Evolutionary conservation across 2,888 invertebrate genomes (phyloP).

Genomic region (Apamea monoglypha): DNA sequence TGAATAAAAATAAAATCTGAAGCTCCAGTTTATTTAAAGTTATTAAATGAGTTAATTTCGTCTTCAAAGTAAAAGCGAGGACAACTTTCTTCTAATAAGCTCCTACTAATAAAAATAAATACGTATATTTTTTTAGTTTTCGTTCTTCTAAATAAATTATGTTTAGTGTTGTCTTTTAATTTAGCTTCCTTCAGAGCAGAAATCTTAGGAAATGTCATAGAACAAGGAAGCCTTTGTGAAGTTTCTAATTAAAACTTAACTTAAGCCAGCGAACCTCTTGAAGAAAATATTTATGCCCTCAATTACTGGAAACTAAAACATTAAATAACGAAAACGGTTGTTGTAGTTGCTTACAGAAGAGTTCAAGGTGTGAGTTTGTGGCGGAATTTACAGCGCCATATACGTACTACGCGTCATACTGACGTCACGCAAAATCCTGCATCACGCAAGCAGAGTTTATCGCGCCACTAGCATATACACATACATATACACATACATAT

Average conservation of each 20-base stretch:
- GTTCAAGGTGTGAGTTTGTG: background rate
- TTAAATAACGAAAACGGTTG: background rate
- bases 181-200: constrained; percentile 8
- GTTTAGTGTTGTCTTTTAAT: constrained; percentile 21
- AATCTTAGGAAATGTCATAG: background rate
- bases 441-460: too few species aligned
- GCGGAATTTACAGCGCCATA: background rate
- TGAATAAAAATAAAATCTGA: background rate
- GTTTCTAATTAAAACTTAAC: background rate
- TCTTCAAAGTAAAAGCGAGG: constrained; percentile 27
- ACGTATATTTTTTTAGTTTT: constrained; percentile 7
- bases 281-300: background rate
- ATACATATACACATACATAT: too few species aligned
- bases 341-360: background rate
- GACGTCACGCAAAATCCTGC: background rate
- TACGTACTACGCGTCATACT: background rate
- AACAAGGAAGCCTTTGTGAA: background rate
- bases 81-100: background rate
- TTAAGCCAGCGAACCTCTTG: background rate
- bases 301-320: background rate
- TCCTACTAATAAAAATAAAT: background rate
- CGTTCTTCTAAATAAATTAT: constrained; percentile 4
- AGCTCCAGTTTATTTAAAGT: constrained; percentile 10
- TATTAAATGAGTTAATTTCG: constrained; percentile 11
- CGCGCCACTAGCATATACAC: too few species aligned